Base-by-base conservation (phyloP, 2,888 invertebrate species). In the Leptopilina myrica region DNA sequence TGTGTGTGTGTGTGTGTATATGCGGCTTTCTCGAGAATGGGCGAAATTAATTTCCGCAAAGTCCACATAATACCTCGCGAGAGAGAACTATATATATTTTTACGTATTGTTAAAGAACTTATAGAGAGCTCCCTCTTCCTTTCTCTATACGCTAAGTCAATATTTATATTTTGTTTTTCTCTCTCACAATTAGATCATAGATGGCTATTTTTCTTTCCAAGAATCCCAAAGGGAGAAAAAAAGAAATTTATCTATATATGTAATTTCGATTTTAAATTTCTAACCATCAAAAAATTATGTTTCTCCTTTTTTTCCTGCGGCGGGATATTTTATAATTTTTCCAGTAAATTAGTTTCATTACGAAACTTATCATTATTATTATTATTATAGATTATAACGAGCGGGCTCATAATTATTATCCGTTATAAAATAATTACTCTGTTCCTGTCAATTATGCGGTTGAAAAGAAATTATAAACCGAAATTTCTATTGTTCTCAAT, bases 21-120 rank as follows among this genome's bases (percentile, higher is more conserved):
- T 69, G 69, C n/a, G 49, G 53, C 53, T 69, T 69, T 69, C 26
- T n/a, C 53, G 33, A 69, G 69, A 56, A 53, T 53, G 53, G 53
- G 26, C 26, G 26, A 56, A 69, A 69, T 53, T 69, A 69, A 69
- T 53, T 69, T 69, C 69, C 53, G 69, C 53, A 69, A 69, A 69
- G 69, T 69, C 53, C 69, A 53, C 69, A 49, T 26, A 49, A 69
- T 69, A 14, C 14, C 33, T 26, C 26, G 4, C 49, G 49, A 46
- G 7, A 40, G 33, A 33, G 20, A n/a, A 15, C 53, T 8, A 53
- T 53, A 67, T 53, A 67, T 20, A 64, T 64, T 64, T 64, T 64
- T 64, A 33, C 64, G 64, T 64, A 64, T 64, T 64, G 64, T 64
- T 64, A 40, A 33, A 64, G 33, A 64, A 64, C 64, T 8, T 64